Base-by-base conservation (phyloP, 2,113 vertebrate species). In the Leptobrachium ailaonicum region DNA sequence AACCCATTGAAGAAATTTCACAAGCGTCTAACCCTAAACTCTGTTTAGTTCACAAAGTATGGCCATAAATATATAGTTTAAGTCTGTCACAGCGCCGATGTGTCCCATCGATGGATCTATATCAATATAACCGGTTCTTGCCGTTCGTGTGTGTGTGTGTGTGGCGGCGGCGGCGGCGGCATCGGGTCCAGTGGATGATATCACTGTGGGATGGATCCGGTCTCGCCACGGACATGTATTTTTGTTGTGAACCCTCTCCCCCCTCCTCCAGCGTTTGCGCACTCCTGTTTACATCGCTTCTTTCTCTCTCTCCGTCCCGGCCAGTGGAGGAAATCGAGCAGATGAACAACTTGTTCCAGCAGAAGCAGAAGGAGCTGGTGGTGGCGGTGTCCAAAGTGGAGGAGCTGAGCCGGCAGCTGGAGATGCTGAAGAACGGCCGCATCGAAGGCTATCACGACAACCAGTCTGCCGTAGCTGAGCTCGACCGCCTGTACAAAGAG, bases 281-380 rank as follows among this genome's bases (percentile, higher is more conserved):
- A 1, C n/a, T 43, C n/a, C 13, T 74, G 5, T 44, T 66, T 43
- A 50, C 13, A 6, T 53, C 32, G 41, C 41, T 54, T 58, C 86
- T 66, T 88, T 83, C 80, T 6, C 20, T 85, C 40, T 73, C 74
- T 86, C 44, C 42, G 80, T 74, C 82, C 47, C 11, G 86, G 62
- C 13, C 85, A 99, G 98, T 98, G 89, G 97, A 99, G 80, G 97
- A 99, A 87, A 98, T 99, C 40, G 97, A 98, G 73, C 96, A 98
- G 91, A 99, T 99, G 96, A 99, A 96, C 88, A 96, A 93, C 82
- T 85, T 99, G 85, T 98, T 99, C 91, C 96, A 97, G 92, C 96
- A 97, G 82, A 99, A 99, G 86, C 97, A 99, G 88, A 94, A 94
- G 74, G 97, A 99, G 86, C 87, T 99, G 41, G 94, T 96, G 64